A percentile compares a stretch with the other conserved stretches of the same genome.
Evolutionary conservation across 2,113 vertebrate species (phyloP).

Genomic region (Albula goreensis): DNA sequence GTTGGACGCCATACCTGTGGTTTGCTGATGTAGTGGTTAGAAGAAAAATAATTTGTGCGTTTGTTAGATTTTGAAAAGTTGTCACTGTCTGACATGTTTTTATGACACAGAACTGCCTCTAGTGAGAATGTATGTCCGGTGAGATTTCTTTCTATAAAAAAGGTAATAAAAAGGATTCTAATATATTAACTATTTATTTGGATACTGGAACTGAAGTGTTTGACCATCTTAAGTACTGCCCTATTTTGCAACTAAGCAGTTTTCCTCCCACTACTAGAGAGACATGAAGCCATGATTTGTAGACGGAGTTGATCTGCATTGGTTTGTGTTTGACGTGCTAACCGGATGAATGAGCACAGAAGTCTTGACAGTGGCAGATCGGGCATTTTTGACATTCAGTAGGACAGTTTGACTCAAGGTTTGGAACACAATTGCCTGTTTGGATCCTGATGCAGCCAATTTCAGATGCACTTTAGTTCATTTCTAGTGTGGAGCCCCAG

Average conservation of each 20-base stretch:
- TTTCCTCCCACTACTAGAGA: neutral
- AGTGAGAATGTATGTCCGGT: conserved; percentile 18
- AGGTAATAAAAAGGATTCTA: conserved; percentile 26
- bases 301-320: neutral
- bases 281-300: neutral
- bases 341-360: neutral
- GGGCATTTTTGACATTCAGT: neutral
- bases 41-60: neutral
- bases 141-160: conserved; percentile 35
- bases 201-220: conserved; percentile 22
- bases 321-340: neutral
- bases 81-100: conserved; percentile 18
- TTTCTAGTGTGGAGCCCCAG: neutral
- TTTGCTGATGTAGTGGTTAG: conserved; percentile 29
- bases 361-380: neutral
- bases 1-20: neutral
- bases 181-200: conserved; percentile 51
- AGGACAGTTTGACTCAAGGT: neutral
- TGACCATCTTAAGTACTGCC: conserved; percentile 27
- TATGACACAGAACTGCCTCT: neutral
- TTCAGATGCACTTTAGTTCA: neutral
- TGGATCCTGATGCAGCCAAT: neutral
- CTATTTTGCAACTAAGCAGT: neutral
- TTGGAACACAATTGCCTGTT: neutral
- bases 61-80: conserved; percentile 9